Evolutionary conservation across 2,797 vertebrate genomes (phyloP).

Genomic region (Ambastaia sidthimunki): DNA sequence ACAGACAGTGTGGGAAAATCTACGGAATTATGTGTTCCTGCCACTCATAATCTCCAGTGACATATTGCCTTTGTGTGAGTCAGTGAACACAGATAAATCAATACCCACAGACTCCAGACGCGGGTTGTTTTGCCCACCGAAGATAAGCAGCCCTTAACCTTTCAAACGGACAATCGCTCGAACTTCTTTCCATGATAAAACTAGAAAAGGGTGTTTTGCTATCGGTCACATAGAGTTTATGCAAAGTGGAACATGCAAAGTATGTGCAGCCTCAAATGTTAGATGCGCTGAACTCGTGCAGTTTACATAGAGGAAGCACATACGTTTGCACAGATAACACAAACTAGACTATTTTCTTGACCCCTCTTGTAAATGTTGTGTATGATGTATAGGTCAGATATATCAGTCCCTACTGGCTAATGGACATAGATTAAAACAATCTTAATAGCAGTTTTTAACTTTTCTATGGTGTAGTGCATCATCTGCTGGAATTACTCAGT

Average conservation of each 20-base stretch:
- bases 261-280: background rate
- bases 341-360: too few relatives aligned
- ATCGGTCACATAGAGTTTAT: conserved; percentile 54
- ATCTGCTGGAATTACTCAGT: conserved; percentile 30
- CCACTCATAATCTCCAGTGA: conserved; percentile 21
- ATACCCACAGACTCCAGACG: conserved; percentile 20
- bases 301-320: background rate
- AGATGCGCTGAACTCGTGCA: background rate
- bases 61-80: background rate
- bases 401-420: too few relatives aligned
- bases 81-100: conserved; percentile 40
- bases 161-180: conserved; percentile 27
- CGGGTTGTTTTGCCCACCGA: background rate
- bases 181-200: conserved; percentile 46
- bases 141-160: conserved; percentile 53
- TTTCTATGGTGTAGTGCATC: conserved; percentile 40
- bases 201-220: conserved; percentile 8
- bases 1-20: background rate
- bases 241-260: conserved; percentile 53
- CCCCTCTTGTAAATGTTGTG: too few relatives aligned
- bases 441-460: too few relatives aligned
- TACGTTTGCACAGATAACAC: too few relatives aligned
- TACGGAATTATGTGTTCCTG: background rate
- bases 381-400: too few relatives aligned
- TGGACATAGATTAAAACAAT: too few relatives aligned